A percentile compares a stretch with the other conserved stretches of the same genome.
Evolutionary conservation across 1,140 invertebrate species (phyloP).

Genomic region (Solenopsis invicta): DNA sequence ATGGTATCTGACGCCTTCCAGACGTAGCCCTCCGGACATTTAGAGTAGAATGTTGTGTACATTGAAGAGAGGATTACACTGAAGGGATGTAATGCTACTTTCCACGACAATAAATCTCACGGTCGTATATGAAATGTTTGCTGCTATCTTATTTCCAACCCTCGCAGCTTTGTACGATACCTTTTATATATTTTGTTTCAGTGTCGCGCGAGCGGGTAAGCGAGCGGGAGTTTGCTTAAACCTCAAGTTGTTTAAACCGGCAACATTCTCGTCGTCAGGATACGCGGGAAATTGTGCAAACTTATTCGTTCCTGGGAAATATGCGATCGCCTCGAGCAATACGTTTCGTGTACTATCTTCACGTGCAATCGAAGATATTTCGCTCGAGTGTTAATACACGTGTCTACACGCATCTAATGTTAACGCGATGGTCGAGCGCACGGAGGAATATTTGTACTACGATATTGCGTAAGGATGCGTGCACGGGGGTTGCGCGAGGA

Average conservation of each 20-base stretch:
- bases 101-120: not conserved
- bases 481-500: slow-evolving; percentile 36
- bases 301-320: not conserved
- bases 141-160: not conserved
- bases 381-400: slow-evolving; percentile 15
- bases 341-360: not conserved
- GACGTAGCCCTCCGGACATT: not conserved
- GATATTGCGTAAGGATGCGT: slow-evolving; percentile 54
- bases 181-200: slow-evolving; percentile 1
- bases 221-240: not conserved
- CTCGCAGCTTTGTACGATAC: not conserved
- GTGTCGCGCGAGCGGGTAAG: not conserved
- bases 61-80: not conserved
- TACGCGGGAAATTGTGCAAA: not conserved
- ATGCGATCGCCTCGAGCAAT: not conserved
- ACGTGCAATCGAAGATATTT: not conserved
- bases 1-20: slow-evolving; percentile 5
- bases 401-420: not conserved
- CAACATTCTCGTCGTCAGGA: not conserved
- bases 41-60: not conserved
- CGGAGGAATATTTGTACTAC: slow-evolving; percentile 5
- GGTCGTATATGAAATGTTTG: not conserved
- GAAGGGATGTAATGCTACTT: slow-evolving; percentile 16
- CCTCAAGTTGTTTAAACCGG: not conserved
- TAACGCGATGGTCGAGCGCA: not conserved